Conservation (phyloP, 2,113 vertebrate genomes). For the Takifugu bimaculatus region DNA sequence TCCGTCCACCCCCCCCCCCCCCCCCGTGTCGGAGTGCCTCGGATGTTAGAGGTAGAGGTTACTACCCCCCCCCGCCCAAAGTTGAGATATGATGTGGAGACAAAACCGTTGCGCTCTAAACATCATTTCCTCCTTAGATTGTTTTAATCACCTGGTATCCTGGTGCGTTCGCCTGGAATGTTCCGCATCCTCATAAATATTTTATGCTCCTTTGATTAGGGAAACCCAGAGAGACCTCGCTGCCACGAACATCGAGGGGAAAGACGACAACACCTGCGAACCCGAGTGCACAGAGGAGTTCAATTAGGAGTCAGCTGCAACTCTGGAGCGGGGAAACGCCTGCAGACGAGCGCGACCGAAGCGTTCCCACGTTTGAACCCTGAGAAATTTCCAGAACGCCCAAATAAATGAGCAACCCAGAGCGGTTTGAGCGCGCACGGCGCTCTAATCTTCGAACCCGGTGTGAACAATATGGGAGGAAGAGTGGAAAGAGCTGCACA, state of each 20-base stretch:
- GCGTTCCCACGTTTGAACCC: neutral
- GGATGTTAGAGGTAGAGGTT: no score
- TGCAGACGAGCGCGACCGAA: neutral
- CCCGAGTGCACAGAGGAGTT: neutral
- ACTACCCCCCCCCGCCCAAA: no score
- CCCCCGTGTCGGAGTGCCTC: no score
- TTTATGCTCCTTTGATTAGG: conserved; percentile 6
- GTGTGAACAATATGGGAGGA: no score
- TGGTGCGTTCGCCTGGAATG: neutral
- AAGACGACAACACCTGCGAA: neutral
- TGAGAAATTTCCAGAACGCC: no score
- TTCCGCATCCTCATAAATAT: neutral
- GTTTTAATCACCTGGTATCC: no score
- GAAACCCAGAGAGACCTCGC: neutral
- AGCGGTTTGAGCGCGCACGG: no score
- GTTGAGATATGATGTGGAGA: no score
- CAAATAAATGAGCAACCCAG: no score
- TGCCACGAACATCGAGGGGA: neutral
- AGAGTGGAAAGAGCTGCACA: no score
- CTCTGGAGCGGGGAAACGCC: neutral
- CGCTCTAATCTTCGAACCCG: no score
- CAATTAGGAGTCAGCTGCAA: neutral
- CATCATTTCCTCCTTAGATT: neutral
- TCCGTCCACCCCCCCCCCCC: no score
- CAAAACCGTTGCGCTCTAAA: neutral